Evolutionary conservation across 2,113 vertebrate species (phyloP), one percentile per base, ranked within the genome.

Genomic region (Antigone vipio): DNA sequence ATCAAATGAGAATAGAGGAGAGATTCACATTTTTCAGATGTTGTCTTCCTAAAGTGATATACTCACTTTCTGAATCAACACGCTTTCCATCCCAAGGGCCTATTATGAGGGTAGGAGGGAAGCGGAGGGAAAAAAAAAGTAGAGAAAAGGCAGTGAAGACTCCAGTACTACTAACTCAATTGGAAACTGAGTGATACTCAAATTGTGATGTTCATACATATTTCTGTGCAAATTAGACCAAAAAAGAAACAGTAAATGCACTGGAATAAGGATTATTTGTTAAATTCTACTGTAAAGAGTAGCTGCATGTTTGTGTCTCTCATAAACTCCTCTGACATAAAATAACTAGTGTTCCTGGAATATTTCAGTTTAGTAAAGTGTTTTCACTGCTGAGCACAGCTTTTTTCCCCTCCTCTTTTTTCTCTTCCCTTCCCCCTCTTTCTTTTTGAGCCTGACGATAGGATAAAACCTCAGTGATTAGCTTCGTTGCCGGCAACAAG

Each of bases 381-480:
- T n/a, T 50, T 89, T 93, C 53, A 52, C 35, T 84, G 53, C 76
- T 89, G 58, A 92, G 73, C 44, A 78, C 55, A 59, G 94, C 34
- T 52, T 59, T 88, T 89, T 85, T 42, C 49, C 10, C 0, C 13
- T 14, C 18, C 20, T 60, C 7, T 58, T 76, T 85, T 87, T 78
- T 80, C 55, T 84, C 58, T 58, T 78, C 68, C 86, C 91, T 87
- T 9, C 83, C 82, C 64, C 60, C 35, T 47, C 66, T 50, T 77
- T 94, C 80, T 84, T 79, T 91, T 91, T 91, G 69, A 85, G 47
- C 75, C 71, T 87, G 85, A 92, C 2, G 50, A 83, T 47, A 76
- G 97, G 89, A 89, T 93, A 97, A 97, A 96, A 89, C 85, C 90
- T 89, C 89, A 81, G 83, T 94, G 94, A 96, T 97, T 95, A 96